Evolutionary conservation across 2,888 invertebrate genomes (phyloP).

Genomic region (Diloba caeruleocephala): DNA sequence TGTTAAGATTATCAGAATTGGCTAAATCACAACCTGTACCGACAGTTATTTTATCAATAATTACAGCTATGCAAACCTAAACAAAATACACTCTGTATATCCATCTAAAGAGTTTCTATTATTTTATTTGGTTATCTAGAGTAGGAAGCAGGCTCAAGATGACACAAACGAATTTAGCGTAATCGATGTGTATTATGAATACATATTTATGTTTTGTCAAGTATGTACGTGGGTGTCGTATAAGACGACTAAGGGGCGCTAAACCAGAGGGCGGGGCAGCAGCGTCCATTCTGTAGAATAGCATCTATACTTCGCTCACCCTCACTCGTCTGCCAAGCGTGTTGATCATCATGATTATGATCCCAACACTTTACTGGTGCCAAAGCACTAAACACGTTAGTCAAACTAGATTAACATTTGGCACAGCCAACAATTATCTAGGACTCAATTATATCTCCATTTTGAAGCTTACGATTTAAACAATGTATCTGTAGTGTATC

Average conservation of each 20-base stretch:
- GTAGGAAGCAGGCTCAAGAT: too few relatives aligned
- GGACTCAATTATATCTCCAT: constrained; percentile 18
- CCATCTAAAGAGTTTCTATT: too few relatives aligned
- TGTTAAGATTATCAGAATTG: background rate
- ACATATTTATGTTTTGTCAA: too few relatives aligned
- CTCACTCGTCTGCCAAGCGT: too few relatives aligned
- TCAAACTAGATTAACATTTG: constrained; percentile 30
- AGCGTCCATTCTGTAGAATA: too few relatives aligned
- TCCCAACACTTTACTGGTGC: constrained; percentile 14
- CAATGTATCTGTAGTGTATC: constrained; percentile 7
- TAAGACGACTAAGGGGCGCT: too few relatives aligned
- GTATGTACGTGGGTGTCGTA: too few relatives aligned
- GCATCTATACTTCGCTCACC: too few relatives aligned
- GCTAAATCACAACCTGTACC: background rate
- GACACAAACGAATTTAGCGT: too few relatives aligned
- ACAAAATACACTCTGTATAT: constrained; percentile 22
- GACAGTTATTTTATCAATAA: constrained; percentile 25
- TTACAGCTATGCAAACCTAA: constrained; percentile 18
- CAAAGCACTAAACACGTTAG: constrained; percentile 27
- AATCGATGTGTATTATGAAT: too few relatives aligned
- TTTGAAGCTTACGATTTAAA: constrained; percentile 18
- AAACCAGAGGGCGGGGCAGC: too few relatives aligned
- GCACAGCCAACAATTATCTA: constrained; percentile 19
- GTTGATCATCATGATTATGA: constrained; percentile 15
- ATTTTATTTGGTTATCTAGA: too few relatives aligned